Percentiles rank a stretch among this genome's conserved stretches.
These are phyloP conservation scores for Drosophila ambigua DNA, from an alignment of 1,140 invertebrate genomes.

Conservation along the genomic window DNA sequence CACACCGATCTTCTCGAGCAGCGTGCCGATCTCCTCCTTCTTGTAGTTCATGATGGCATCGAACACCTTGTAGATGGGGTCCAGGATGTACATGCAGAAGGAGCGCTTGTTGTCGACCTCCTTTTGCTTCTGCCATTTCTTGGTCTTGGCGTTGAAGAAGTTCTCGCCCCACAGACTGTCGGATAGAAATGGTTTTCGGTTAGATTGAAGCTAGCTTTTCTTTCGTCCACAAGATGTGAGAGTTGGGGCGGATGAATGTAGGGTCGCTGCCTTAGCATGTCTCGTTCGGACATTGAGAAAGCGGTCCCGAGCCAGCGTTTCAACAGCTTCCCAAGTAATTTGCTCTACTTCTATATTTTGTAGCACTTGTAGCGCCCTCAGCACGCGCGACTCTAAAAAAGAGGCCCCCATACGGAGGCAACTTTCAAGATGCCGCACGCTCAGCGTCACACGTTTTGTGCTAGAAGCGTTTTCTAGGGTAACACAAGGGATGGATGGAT, in stretches of 20 bases:
- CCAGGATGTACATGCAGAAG: conserved; percentile 99
- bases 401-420: conserved; percentile 4
- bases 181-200: neutral
- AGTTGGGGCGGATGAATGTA: conserved; percentile 22
- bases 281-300: conserved; percentile 86
- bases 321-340: conserved; percentile 46
- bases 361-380: conserved; percentile 79
- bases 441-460: conserved; percentile 80
- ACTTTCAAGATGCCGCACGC: conserved; percentile 49
- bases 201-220: no score
- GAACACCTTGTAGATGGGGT: conserved; percentile 99
- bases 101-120: conserved; percentile 96
- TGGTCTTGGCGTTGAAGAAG: conserved; percentile 98
- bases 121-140: conserved; percentile 98
- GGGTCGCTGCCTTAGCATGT: conserved; percentile 82
- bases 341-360: conserved; percentile 80
- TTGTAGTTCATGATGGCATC: conserved; percentile 99
- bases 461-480: conserved; percentile 64
- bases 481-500: neutral
- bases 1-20: conserved; percentile 96
- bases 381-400: conserved; percentile 53
- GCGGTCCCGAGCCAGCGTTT: conserved; percentile 86
- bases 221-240: neutral
- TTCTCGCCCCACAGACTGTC: conserved; percentile 96
- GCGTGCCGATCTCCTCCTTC: conserved; percentile 95